A percentile compares a stretch with the other conserved stretches of the same genome.
Conservation (phyloP, 2,113 vertebrate genomes). For the Sterrhoptilus dennistouni region DNA sequence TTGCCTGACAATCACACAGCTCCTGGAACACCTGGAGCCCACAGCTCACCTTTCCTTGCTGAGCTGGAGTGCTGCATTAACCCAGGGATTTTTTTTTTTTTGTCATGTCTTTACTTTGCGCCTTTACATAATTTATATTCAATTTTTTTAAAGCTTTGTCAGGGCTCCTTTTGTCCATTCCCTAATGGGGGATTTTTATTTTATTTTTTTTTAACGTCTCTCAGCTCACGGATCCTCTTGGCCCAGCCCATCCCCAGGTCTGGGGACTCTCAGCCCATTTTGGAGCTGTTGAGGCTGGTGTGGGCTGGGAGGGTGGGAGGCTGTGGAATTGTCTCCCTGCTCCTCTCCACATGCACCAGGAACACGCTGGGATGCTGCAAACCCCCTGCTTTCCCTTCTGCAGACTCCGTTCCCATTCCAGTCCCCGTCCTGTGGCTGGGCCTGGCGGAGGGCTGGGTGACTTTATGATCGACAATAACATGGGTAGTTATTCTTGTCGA, state of each 20-base stretch:
- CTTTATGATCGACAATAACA: conserved; percentile 52
- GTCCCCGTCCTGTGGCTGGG: not conserved
- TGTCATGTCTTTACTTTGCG: not conserved
- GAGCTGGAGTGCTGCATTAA: not conserved
- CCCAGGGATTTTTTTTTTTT: not conserved
- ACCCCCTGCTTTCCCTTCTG: not conserved
- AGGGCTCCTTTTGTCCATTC: not conserved
- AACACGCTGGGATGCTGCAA: not conserved
- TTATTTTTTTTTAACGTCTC: not conserved
- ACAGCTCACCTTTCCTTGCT: not conserved
- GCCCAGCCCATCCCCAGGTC: not conserved
- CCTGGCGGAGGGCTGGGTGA: not conserved
- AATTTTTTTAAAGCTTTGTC: not conserved
- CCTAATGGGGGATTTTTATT: not conserved
- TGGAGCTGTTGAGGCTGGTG: not conserved
- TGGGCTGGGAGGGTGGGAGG: not conserved
- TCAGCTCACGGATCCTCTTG: accelerated
- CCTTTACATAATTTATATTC: not conserved
- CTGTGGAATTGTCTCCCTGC: not conserved
- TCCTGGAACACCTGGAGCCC: not conserved
- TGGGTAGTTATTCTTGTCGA: conserved; percentile 54
- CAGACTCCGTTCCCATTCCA: not conserved
- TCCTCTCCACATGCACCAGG: not conserved
- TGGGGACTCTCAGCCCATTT: accelerated
- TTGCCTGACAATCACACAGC: not conserved